A percentile compares a stretch with the other conserved stretches of the same genome.
Conservation (phyloP, 2,888 invertebrate genomes). For the Meganola albula region DNA sequence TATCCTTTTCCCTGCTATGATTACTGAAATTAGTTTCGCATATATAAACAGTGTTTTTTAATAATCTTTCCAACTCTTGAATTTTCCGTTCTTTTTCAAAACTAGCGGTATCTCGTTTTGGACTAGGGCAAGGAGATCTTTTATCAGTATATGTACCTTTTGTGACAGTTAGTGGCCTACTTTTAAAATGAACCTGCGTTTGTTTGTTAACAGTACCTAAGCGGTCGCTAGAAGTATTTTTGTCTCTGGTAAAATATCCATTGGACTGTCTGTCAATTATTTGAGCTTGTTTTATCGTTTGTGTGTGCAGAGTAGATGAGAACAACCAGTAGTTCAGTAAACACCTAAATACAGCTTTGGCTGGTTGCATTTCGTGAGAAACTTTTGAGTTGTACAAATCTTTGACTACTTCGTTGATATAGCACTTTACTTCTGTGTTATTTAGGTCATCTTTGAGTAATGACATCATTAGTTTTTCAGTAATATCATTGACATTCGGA, state of each 20-base stretch:
- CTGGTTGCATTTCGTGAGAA: slow-evolving; percentile 38
- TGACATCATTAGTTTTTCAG: slow-evolving; percentile 47
- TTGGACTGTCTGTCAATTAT: slow-evolving; percentile 45
- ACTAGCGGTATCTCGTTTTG: slow-evolving; percentile 36
- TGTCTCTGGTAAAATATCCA: slow-evolving; percentile 44
- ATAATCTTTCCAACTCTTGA: slow-evolving; percentile 53
- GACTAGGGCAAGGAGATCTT: slow-evolving; percentile 13
- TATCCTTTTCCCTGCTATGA: slow-evolving; percentile 46
- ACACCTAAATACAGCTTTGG: slow-evolving; percentile 50
- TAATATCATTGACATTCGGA: slow-evolving; percentile 47
- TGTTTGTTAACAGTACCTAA: slow-evolving; percentile 36
- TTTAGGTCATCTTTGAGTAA: slow-evolving; percentile 37
- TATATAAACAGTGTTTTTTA: slow-evolving; percentile 59
- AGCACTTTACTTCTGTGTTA: slow-evolving; percentile 29
- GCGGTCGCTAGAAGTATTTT: slow-evolving; percentile 40
- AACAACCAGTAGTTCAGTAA: slow-evolving; percentile 61
- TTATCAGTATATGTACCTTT: slow-evolving; percentile 8
- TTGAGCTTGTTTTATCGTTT: slow-evolving; percentile 35
- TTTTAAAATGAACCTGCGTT: slow-evolving; percentile 36
- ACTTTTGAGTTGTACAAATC: slow-evolving; percentile 47
- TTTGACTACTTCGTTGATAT: slow-evolving; percentile 46
- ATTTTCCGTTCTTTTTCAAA: slow-evolving; percentile 51
- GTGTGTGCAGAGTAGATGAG: slow-evolving; percentile 34
- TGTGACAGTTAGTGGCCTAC: slow-evolving; percentile 7
- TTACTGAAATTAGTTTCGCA: slow-evolving; percentile 39